Conservation (phyloP, 2,888 invertebrate species). For the Synanthedon vespiformis region DNA sequence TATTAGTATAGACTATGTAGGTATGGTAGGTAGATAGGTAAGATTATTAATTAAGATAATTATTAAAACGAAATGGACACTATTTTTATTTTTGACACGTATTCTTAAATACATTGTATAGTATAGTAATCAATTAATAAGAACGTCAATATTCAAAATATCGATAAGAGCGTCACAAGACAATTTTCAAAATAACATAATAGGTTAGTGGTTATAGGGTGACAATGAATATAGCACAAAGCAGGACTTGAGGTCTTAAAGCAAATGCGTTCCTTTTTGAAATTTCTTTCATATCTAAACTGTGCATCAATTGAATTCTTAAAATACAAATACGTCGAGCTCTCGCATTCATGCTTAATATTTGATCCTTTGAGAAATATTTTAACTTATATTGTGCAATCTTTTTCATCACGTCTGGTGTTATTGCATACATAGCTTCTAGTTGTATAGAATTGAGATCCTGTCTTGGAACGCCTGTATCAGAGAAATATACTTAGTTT, state of each 20-base stretch:
- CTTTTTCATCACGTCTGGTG: constrained; percentile 31
- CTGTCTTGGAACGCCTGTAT: constrained; percentile 36
- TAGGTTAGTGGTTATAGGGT: constrained; percentile 7
- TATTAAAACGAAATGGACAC: too few species aligned
- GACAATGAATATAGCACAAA: constrained; percentile 8
- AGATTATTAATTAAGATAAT: too few species aligned
- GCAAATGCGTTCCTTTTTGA: constrained; percentile 7
- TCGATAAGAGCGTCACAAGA: too few species aligned
- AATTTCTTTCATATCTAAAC: constrained; percentile 42
- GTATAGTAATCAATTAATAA: too few species aligned
- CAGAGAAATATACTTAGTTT: too few species aligned
- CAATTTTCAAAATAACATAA: not conserved
- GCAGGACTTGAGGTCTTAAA: constrained; percentile 2
- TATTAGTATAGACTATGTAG: too few species aligned
- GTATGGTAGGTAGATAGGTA: too few species aligned
- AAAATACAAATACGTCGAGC: constrained; percentile 46
- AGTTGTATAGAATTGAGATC: constrained; percentile 47
- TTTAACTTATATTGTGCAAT: constrained; percentile 42
- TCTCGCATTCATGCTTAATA: constrained; percentile 41
- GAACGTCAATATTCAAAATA: too few species aligned
- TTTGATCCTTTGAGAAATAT: constrained; percentile 51
- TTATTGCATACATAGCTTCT: constrained; percentile 48
- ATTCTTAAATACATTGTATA: too few species aligned
- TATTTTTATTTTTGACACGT: too few species aligned
- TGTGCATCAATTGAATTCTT: constrained; percentile 42